Evolutionary conservation across 2,888 invertebrate genomes (phyloP).

Genomic region (Rotaria socialis): DNA sequence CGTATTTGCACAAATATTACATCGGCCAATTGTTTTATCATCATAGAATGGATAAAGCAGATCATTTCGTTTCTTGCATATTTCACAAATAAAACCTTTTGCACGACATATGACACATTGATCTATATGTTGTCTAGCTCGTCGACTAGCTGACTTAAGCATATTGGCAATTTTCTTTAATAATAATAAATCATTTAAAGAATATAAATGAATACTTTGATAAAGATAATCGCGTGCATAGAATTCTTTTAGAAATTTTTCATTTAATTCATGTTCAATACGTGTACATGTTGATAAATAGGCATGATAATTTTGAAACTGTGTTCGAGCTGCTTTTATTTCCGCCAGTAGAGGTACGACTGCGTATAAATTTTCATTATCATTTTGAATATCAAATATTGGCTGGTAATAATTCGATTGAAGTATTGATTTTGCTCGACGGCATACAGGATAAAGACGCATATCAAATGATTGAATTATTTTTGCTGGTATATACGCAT

Average conservation of each 20-base stretch:
- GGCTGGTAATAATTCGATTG: neutral
- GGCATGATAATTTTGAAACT: neutral
- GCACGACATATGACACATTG: neutral
- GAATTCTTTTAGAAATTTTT: constrained; percentile 1
- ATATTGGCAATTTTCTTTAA: neutral
- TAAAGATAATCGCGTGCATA: neutral
- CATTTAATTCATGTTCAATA: neutral
- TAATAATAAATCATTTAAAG: neutral
- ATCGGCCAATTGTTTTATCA: neutral
- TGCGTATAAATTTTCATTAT: constrained; percentile 15
- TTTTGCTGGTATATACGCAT: constrained; percentile 14
- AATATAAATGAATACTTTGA: neutral
- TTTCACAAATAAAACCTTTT: constrained; percentile 30
- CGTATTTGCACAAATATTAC: neutral
- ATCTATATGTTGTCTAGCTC: neutral
- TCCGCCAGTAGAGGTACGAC: neutral
- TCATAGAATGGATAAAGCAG: constrained; percentile 21
- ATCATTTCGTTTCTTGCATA: constrained; percentile 11
- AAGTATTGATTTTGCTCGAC: neutral
- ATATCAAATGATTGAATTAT: neutral
- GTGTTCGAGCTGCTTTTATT: neutral
- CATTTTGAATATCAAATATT: constrained; percentile 5
- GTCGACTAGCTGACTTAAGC: neutral
- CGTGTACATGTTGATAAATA: constrained; percentile 15
- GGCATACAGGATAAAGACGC: constrained; percentile 9